Evolutionary conservation across 2,797 vertebrate genomes (phyloP), one percentile per base, ranked within the genome.

Genomic region (Sebastes minor): DNA sequence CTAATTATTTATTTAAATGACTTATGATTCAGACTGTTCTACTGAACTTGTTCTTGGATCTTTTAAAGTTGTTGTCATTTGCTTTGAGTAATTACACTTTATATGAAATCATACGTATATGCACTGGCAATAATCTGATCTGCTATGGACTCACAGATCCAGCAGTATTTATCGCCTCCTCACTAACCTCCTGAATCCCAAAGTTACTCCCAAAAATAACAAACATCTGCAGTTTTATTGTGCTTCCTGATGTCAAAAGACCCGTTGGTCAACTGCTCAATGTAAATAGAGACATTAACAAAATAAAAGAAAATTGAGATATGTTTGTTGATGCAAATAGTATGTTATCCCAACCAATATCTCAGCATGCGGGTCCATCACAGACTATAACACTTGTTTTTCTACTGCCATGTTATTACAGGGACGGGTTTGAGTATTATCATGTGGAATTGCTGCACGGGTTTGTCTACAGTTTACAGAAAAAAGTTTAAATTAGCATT

Each of bases 391-490:
- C 42, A 46, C 42, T 46, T 46, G 2, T 52, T n/a, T n/a, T 52
- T 52, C 30, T 46, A 1, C 70, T 3, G 61, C 80, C 52, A 4
- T 74, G 90, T 88, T 83, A 56, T 88, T 72, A 86, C 67, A 12
- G 84, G 87, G 86, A 74, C 63, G 1, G 2, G 60, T 72, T 12
- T 35, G 86, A 81, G 80, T 82, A 3, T 30, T 2, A 82, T 85
- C 86, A 82, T 74, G 65, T 55, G 65, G 33, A 65, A 0, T 49
- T n/a, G 64, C 84, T 87, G 88, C 86, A 92, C 86, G 84, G 81
- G 86, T 91, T 84, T 70, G 89, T 90, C 83, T 83, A 80, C 85
- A 89, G 91, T 92, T 94, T 94, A 94, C 89, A 91, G 81, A 73
- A 78, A 53, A 86, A 70, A 76, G 42, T 46, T 71, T 53, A 0